Evolutionary conservation across 2,113 vertebrate genomes (phyloP).

Genomic region (Eulemur macaco): DNA sequence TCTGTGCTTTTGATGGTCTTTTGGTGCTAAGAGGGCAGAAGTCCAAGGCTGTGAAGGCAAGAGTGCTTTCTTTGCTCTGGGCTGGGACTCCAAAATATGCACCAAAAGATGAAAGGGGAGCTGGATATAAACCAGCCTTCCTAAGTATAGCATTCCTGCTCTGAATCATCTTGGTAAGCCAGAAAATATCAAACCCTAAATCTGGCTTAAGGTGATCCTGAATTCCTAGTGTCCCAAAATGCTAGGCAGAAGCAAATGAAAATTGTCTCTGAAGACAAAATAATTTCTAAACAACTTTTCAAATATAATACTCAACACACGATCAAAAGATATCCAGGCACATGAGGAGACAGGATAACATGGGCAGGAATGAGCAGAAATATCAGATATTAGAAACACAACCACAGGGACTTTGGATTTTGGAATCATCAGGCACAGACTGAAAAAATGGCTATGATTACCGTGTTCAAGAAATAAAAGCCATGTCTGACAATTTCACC

Average conservation of each 20-base stretch:
- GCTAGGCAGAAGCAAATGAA: not conserved
- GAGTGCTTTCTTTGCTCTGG: not conserved
- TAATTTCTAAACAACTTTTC: not conserved
- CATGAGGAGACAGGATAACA: not conserved
- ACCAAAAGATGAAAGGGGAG: not conserved
- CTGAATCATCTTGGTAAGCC: not conserved
- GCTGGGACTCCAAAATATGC: not conserved
- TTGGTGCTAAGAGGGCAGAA: not conserved
- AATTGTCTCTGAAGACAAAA: not conserved
- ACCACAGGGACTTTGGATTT: not conserved
- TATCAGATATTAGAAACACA: not conserved
- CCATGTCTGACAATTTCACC: not conserved
- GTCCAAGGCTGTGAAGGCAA: not conserved
- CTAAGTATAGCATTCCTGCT: not conserved
- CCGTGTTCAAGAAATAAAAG: not conserved
- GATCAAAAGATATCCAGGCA: not conserved
- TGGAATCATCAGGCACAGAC: not conserved
- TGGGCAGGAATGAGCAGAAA: not conserved
- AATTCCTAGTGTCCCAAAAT: not conserved
- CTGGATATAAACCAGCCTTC: not conserved
- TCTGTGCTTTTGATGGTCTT: not conserved
- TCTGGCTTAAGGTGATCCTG: not conserved
- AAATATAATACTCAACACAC: not conserved
- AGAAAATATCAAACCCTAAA: not conserved
- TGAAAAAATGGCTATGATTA: not conserved